These are phyloP conservation scores for Chelidonichthys spinosus DNA, from an alignment of 2,797 vertebrate species.

Conservation along the genomic window DNA sequence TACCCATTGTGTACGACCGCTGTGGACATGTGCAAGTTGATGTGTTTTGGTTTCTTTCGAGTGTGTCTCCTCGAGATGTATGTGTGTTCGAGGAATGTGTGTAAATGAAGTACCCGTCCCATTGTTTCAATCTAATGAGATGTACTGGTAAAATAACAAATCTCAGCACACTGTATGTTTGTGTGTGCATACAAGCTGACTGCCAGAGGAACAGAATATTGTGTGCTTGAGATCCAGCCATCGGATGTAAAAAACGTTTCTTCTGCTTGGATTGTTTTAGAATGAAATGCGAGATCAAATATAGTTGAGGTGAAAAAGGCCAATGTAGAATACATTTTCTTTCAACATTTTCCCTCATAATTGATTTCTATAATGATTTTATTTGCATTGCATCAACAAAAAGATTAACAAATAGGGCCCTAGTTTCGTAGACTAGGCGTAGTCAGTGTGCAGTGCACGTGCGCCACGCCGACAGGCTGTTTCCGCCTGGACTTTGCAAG, in stretches of 20 bases:
- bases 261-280: not conserved
- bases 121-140: constrained; percentile 29
- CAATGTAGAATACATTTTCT: not conserved
- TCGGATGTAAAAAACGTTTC: constrained; percentile 17
- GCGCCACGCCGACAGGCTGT: no score
- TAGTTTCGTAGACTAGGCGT: no score
- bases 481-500: no score
- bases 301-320: not conserved
- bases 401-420: no score
- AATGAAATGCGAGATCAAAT: not conserved
- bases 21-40: not conserved
- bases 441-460: no score
- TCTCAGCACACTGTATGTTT: constrained; percentile 15
- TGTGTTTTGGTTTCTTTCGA: constrained; percentile 2
- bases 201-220: constrained; percentile 37
- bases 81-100: not conserved
- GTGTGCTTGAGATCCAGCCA: constrained; percentile 12
- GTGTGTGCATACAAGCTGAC: constrained; percentile 12
- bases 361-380: not conserved
- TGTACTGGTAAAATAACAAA: constrained; percentile 22
- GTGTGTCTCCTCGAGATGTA: not conserved
- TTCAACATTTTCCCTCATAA: not conserved
- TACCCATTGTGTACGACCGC: not conserved
- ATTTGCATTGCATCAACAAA: no score
- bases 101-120: constrained; percentile 5